phyloP scores from a whole-genome alignment of 2,113 vertebrate species.

The Dicentrarchus labrax region DNA sequence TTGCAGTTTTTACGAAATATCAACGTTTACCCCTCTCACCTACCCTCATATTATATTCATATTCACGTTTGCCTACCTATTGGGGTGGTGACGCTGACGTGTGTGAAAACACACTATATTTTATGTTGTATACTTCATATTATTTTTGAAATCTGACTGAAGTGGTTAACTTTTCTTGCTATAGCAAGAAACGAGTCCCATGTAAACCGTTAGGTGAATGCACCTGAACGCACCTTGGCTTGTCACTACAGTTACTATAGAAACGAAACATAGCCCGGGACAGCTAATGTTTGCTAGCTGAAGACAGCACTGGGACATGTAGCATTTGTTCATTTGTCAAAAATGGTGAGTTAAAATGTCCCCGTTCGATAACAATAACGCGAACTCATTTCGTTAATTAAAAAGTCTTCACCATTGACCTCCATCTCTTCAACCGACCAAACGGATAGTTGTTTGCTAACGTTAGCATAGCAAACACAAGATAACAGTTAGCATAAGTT shows the following conservation, averaged over 20 bases:
- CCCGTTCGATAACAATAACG: fast-evolving
- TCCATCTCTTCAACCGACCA: too few relatives aligned
- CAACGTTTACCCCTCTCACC: neutral
- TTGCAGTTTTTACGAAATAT: neutral
- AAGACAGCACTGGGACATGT: neutral
- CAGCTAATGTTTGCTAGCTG: slow-evolving; percentile 9
- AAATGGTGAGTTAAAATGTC: slow-evolving; percentile 64
- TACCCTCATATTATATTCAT: neutral
- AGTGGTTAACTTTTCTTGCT: neutral
- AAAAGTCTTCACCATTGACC: fast-evolving
- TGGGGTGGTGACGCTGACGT: neutral
- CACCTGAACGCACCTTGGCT: slow-evolving; percentile 54
- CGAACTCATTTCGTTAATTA: neutral
- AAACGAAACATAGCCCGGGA: slow-evolving; percentile 36
- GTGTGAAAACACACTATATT: neutral
- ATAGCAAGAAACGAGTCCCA: neutral
- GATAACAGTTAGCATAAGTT: slow-evolving; percentile 2
- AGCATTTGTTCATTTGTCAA: neutral
- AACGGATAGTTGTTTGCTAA: slow-evolving; percentile 26
- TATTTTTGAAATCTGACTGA: neutral
- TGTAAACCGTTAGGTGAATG: neutral
- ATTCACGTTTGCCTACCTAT: neutral
- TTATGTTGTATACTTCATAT: neutral
- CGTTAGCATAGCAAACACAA: slow-evolving; percentile 16
- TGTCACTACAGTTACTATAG: slow-evolving; percentile 67